phyloP scores from a whole-genome alignment of 2,888 invertebrate genomes.

The Tiphia femorata region DNA sequence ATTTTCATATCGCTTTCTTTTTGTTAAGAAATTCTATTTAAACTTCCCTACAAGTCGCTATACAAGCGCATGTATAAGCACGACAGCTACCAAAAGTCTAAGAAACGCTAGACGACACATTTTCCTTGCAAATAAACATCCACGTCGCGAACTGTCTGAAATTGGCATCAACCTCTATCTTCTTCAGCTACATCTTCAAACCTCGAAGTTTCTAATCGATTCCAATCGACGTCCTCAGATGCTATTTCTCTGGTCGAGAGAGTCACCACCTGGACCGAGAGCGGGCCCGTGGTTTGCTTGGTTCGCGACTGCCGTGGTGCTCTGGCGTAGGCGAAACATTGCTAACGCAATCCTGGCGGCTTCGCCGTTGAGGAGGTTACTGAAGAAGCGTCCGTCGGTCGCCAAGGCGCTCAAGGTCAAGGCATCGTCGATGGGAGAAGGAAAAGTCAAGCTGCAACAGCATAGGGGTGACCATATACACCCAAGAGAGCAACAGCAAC shows the following conservation, averaged over 20 bases:
- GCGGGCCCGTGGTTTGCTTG: conserved; percentile 64
- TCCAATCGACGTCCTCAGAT: no score
- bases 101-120: no score
- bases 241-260: conserved; percentile 62
- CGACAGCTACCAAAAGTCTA: no score
- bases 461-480: no score
- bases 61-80: no score
- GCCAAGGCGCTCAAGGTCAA: neutral
- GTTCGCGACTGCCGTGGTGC: conserved; percentile 58
- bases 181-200: no score
- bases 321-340: conserved; percentile 61
- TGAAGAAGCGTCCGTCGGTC: conserved; percentile 22
- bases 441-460: neutral
- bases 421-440: conserved; percentile 4
- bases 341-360: conserved; percentile 50
- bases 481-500: conserved; percentile 7
- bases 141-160: no score
- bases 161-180: no score
- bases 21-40: no score
- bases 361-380: conserved; percentile 52
- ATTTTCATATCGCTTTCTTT: no score
- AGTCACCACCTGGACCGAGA: conserved; percentile 48
- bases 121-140: no score
- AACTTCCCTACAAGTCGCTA: no score
- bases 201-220: neutral